Conservation (phyloP, 1,140 invertebrate species). For the Zaprionus gabonicus region DNA sequence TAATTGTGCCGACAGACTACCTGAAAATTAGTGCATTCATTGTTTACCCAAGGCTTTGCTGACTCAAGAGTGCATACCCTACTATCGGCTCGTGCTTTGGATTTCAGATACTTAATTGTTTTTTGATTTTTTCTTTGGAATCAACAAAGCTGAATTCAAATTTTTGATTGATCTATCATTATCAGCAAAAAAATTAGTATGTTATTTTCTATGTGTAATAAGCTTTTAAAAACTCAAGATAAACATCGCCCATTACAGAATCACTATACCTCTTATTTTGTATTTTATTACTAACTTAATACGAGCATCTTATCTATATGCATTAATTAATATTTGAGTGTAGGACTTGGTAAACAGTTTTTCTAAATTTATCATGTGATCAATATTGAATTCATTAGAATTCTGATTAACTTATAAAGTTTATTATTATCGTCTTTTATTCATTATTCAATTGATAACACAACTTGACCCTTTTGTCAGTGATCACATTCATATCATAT, state of each 20-base stretch:
- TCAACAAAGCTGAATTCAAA: neutral
- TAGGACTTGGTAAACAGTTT: neutral
- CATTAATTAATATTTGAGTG: no score
- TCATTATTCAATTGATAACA: neutral
- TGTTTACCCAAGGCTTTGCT: slow-evolving; percentile 23
- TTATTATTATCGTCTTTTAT: neutral
- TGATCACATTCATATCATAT: slow-evolving; percentile 21
- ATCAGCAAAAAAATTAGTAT: neutral
- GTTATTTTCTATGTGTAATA: no score
- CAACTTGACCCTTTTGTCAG: slow-evolving; percentile 8
- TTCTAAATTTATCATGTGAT: neutral
- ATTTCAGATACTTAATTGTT: neutral
- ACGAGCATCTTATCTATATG: no score
- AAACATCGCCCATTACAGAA: no score
- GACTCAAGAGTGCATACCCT: slow-evolving; percentile 9
- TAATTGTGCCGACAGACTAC: neutral
- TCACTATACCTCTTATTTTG: no score
- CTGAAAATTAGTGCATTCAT: neutral
- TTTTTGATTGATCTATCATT: slow-evolving; percentile 14
- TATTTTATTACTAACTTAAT: no score
- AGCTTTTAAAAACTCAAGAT: neutral
- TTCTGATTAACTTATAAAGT: neutral
- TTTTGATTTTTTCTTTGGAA: neutral
- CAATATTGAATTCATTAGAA: neutral
- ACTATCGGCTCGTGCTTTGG: neutral